Base-by-base conservation (phyloP, 2,113 vertebrate species). In the Tetrao urogallus region DNA sequence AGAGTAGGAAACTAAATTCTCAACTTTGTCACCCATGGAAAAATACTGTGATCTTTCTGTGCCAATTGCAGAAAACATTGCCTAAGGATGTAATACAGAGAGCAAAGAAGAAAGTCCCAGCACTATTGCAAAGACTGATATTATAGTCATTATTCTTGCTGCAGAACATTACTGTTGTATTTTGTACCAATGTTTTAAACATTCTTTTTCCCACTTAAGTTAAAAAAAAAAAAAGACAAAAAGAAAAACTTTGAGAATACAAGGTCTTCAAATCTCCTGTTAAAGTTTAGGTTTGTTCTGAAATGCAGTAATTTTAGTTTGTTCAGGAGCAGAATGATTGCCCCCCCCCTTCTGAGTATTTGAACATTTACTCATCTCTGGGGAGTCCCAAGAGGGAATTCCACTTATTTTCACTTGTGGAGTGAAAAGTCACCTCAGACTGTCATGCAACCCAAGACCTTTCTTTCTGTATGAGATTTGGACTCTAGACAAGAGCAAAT, bases 1-100 rank as follows among this genome's bases (percentile, higher is more conserved):
- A 63, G 36, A 32, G 18, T 60, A 58, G 73, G 64, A 79, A 95
- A 82, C 4, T 82, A 50, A 89, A 80, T 87, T 73, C 45, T 87
- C 50, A 65, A 48, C 36, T 76, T 92, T 87, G 43, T 77, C 64
- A 73, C 64, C 18, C 8, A 42, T 28, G 50, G 47, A 75, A 82
- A 85, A 85, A 66, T 64, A 82, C 45, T 82, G n/a, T 82, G 47
- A 34, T 77, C 34, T 91, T 87, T 54, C 81, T 50, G 56, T 77
- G 75, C n/a, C 89, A 79, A 13, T 60, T 85, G 64, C 81, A 94
- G 72, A 56, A 92, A 91, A 73, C 34, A 36, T 70, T 82, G 92
- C 94, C 91, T 1, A 15, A 66, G 75, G 78, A 16, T 40, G 32
- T 60, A 80, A 70, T 63, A 58, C 28, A 76, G 48, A 71, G 58